Evolutionary conservation across 1,140 invertebrate species (phyloP), one percentile per base, ranked within the genome.

Genomic region (Venustaconcha ellipsiformis): DNA sequence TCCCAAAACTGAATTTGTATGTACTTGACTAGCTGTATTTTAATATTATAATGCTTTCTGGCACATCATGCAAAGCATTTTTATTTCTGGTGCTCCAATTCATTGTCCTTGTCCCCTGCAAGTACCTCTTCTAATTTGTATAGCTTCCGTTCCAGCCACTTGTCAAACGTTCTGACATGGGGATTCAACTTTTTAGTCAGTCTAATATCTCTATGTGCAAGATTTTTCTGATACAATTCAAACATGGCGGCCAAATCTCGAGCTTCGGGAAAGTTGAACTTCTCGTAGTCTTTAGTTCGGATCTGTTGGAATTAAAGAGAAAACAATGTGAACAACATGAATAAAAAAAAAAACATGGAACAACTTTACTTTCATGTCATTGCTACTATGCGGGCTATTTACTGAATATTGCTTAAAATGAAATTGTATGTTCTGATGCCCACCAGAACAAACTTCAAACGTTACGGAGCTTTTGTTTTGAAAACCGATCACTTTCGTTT

Each of bases 241-340:
- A 86, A 86, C 83, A 86, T 84, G 70, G 80, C 81, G 12, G 83
- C 81, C 20, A 86, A 66, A 55, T 86, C 84, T 55, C 74, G 76
- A 3, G 83, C 59, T n/a, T 83, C 84, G 11, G 74, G 75, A 59
- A 86, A 86, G 15, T 81, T 71, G 66, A 86, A 86, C 56, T 80
- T 68, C 64, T 83, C 81, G 72, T 80, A 83, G 63, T 86, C 84
- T 73, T 83, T 82, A 17, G 81, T 60, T 15, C 79, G 69, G 63
- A 86, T 81, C 84, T 86, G 78, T 67, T 81, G 79, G 55, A 64
- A 18, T 78, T 64, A 67, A 62, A 71, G 15, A 8, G 30, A 55
- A 18, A n/a, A 13, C 0, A 56, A 6, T 8, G 6, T 48, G 37
- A 48, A 11, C 11, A 48, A 48, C 37, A 48, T 8, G 37, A 48